Base-by-base conservation (phyloP, 2,888 invertebrate species). In the Eupithecia subumbrata region DNA sequence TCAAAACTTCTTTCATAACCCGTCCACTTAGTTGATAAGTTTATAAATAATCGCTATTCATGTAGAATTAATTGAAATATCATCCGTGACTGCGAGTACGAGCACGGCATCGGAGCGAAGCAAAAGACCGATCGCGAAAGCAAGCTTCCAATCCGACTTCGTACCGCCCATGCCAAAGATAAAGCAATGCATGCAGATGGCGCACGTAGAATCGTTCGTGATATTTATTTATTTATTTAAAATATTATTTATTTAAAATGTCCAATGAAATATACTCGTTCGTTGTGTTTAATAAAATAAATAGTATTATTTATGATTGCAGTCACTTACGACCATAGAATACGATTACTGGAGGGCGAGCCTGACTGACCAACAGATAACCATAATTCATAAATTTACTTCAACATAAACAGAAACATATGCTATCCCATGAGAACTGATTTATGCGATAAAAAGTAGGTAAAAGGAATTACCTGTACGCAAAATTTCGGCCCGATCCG, bases 51-150 rank as follows among this genome's bases (percentile, higher is more conserved):
- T 89, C 88, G 87, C 87, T 89, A 88, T 89, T 92, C 90, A 91
- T 90, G 87, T 87, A 90, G 79, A 89, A 88, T 88, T 88, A 85
- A 82, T 85, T 87, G 82, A 84, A 89, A 85, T 90, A 91, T 89
- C 91, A 92, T 91, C 90, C 89, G 92, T 90, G 91, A 90, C 88
- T 91, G 85, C 91, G 90, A 93, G 92, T 92, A 94, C 94, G 92
- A 90, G 88, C 92, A 90, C 93, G 92, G 92, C 92, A 88, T 90
- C 91, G 90, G 89, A 88, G 88, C 91, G 87, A 92, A 91, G 92
- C 92, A 85, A 90, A 92, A 92, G 91, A 91, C 88, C 91, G 88
- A 87, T 82, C 89, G 89, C 89, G 88, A 91, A 85, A 90, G 73
- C 78, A 74, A 89, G 88, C 89, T 90, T 89, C 86, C 88, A 89